Base-by-base conservation (phyloP, 2,888 invertebrate species). In the Embidobia sp. region DNA sequence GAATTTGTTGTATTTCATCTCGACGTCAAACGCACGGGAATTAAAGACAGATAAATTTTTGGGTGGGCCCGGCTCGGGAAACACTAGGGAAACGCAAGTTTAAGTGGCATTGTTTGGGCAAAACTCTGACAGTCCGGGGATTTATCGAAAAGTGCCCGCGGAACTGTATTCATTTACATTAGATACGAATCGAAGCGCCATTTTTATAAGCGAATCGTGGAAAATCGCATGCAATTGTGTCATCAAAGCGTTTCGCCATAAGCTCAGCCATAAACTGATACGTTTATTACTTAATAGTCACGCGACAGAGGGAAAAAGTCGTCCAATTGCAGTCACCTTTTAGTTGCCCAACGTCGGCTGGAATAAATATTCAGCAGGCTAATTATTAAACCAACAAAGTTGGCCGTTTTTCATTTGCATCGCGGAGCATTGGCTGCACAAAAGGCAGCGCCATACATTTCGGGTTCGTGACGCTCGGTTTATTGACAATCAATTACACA, bases 161-260 rank as follows among this genome's bases (percentile, higher is more conserved):
- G 61, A 29, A 29, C 15, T 37, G 48, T 19, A 69, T 69, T 69
- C n/a, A n/a, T n/a, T n/a, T n/a, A n/a, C n/a, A 69, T 59, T n/a
- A 40, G 33, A 42, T 51, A 49, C 49, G 42, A 69, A 69, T 18
- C 49, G 26, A 29, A 6, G 44, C 51, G 59, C 51, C 29, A 70
- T 61, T 70, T 61, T 61, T 53, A 48, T 70, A 61, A 53, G 53
- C 19, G 22, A 70, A 61, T 53, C 27, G 61, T 53, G 37, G 15
- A 27, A 44, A 70, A 61, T 70, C 61, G 35, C 61, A 53, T 53
- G 70, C 70, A 61, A 70, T 53, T 70, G 70, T 61, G 70, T 26
- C 51, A 37, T 61, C 53, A 61, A 44, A 61, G 37, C 8, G 46
- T 61, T 61, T 53, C 44, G 46, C 61, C 46, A 70, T 53, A 10